phyloP scores from a whole-genome alignment of 1,140 invertebrate species.

The Maconellicoccus hirsutus region DNA sequence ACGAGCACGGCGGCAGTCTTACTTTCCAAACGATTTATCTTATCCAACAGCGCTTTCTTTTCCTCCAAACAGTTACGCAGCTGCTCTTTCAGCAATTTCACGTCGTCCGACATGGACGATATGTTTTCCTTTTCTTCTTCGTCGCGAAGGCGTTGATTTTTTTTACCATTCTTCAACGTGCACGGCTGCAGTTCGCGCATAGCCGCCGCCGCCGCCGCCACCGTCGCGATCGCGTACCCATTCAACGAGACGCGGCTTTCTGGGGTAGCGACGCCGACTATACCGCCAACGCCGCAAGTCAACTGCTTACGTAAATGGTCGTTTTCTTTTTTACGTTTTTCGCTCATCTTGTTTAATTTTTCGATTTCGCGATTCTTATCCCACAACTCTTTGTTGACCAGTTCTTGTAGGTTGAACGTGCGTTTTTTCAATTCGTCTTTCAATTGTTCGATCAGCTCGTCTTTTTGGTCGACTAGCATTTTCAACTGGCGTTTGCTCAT shows the following conservation, averaged over 20 bases:
- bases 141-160: no score
- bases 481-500: not conserved
- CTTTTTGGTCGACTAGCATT: slow-evolving; percentile 15
- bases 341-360: slow-evolving; percentile 38
- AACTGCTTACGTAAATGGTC: not conserved
- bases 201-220: not conserved
- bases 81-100: slow-evolving; percentile 30
- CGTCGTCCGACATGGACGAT: slow-evolving; percentile 26
- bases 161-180: not conserved
- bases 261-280: no score
- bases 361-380: slow-evolving; percentile 58
- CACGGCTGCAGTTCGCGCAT: slow-evolving; percentile 16
- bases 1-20: not conserved
- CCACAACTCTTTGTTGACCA: slow-evolving; percentile 57
- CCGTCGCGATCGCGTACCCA: no score
- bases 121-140: slow-evolving; percentile 18
- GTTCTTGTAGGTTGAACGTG: slow-evolving; percentile 45
- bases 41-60: slow-evolving; percentile 25
- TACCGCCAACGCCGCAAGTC: not conserved
- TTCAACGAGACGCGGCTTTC: no score
- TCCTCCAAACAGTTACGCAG: slow-evolving; percentile 32
- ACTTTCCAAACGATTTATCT: not conserved
- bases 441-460: slow-evolving; percentile 40
- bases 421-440: slow-evolving; percentile 46
- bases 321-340: slow-evolving; percentile 33